Conservation (phyloP, 2,797 vertebrate species). For the Furcifer pardalis region DNA sequence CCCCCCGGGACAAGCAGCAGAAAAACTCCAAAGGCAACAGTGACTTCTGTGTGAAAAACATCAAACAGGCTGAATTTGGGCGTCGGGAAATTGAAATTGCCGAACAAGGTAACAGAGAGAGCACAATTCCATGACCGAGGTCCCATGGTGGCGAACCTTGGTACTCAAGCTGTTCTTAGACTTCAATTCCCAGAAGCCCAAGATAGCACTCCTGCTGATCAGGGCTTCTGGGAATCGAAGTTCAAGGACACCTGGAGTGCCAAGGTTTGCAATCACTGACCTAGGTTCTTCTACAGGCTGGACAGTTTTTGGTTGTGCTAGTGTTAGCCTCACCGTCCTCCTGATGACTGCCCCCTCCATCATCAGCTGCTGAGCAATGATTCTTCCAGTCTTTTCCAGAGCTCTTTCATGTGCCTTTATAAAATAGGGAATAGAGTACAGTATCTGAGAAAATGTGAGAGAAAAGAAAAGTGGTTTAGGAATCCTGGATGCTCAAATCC, state of each 20-base stretch:
- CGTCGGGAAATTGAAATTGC: conserved; percentile 98
- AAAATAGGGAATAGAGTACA: background rate
- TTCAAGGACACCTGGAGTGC: too few species aligned
- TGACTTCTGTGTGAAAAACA: conserved; percentile 98
- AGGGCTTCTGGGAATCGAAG: too few species aligned
- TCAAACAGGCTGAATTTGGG: conserved; percentile 97
- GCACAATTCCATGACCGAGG: too few species aligned
- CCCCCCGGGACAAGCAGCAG: conserved; percentile 96
- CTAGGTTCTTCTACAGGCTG: background rate
- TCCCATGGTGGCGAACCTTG: too few species aligned
- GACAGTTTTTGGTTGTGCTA: background rate
- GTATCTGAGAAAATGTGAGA: background rate
- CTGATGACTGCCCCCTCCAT: too few species aligned
- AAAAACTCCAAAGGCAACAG: conserved; percentile 95
- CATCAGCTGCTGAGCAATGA: background rate
- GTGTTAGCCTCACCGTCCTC: too few species aligned
- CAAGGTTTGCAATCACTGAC: too few species aligned
- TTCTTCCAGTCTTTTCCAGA: background rate
- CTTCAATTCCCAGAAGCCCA: too few species aligned
- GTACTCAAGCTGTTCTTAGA: too few species aligned
- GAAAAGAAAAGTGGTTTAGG: background rate
- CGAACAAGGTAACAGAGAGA: conserved; percentile 84
- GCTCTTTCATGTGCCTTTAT: too few species aligned
- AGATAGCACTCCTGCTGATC: too few species aligned
- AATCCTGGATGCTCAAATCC: too few species aligned